These are phyloP conservation scores for Agapornis roseicollis DNA, from an alignment of 2,113 vertebrate genomes.

Conservation along the genomic window DNA sequence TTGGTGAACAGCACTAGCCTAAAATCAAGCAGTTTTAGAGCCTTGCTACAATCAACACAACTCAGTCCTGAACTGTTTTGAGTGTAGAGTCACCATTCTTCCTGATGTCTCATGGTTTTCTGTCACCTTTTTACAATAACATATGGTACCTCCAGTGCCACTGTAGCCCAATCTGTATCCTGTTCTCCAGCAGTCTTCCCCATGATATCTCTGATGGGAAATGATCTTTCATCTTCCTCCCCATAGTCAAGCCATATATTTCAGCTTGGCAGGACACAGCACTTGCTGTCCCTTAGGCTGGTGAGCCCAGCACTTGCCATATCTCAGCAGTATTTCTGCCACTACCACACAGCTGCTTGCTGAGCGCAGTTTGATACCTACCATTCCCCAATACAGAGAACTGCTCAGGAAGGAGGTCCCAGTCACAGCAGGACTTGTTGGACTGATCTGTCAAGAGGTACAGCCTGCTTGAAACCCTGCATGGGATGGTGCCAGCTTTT, in stretches of 20 bases:
- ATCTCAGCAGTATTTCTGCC: background rate
- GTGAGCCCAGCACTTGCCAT: background rate
- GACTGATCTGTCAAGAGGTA: background rate
- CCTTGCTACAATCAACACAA: background rate
- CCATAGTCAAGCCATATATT: background rate
- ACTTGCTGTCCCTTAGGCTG: background rate
- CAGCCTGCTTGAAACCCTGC: background rate
- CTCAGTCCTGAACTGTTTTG: background rate
- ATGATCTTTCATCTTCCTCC: background rate
- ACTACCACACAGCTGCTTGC: background rate
- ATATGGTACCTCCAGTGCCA: accelerated
- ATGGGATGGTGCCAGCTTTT: background rate
- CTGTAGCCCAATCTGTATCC: background rate
- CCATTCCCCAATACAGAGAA: background rate
- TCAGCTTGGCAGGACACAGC: background rate
- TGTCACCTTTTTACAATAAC: background rate
- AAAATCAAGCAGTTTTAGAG: background rate
- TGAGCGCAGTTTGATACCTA: background rate
- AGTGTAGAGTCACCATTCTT: background rate
- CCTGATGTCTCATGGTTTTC: background rate
- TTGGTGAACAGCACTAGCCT: background rate
- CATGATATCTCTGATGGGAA: background rate
- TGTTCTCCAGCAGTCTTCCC: background rate
- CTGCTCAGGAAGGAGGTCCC: background rate
- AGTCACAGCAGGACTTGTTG: background rate